These are phyloP conservation scores for Morpho helenor DNA, from an alignment of 2,888 invertebrate species.

Conservation along the genomic window DNA sequence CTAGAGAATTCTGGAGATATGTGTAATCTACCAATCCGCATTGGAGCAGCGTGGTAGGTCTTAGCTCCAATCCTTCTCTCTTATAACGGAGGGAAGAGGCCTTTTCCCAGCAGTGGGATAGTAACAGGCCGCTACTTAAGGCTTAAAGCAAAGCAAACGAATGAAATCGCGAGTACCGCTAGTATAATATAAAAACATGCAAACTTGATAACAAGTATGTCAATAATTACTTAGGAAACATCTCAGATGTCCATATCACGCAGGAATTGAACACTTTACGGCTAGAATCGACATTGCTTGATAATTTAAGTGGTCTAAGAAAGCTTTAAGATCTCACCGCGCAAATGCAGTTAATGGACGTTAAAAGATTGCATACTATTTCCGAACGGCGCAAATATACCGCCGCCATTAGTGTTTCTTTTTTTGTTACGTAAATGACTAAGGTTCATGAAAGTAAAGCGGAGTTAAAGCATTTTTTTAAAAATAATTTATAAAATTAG, in stretches of 20 bases:
- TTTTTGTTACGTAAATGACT: neutral
- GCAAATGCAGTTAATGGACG: slow-evolving; percentile 31
- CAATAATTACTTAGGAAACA: neutral
- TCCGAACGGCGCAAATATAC: slow-evolving; percentile 8
- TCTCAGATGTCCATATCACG: slow-evolving; percentile 16
- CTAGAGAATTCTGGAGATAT: no score
- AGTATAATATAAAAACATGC: neutral
- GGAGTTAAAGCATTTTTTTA: neutral
- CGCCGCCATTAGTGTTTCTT: slow-evolving; percentile 6
- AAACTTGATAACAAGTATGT: no score
- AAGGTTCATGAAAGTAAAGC: no score
- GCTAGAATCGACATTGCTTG: slow-evolving; percentile 31
- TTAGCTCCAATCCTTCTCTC: no score
- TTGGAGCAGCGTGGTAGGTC: no score
- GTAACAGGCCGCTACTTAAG: no score
- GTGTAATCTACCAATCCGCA: no score
- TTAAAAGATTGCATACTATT: slow-evolving; percentile 16
- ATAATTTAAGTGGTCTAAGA: slow-evolving; percentile 30
- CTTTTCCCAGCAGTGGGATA: no score
- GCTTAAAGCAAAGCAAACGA: no score
- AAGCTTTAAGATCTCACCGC: slow-evolving; percentile 31
- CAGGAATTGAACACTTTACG: slow-evolving; percentile 32
- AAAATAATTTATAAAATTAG: no score
- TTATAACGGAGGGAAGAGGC: no score
- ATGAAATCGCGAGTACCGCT: no score